Evolutionary conservation across 2,113 vertebrate genomes (phyloP), one percentile per base, ranked within the genome.

Genomic region (Chaetodon trifascialis): DNA sequence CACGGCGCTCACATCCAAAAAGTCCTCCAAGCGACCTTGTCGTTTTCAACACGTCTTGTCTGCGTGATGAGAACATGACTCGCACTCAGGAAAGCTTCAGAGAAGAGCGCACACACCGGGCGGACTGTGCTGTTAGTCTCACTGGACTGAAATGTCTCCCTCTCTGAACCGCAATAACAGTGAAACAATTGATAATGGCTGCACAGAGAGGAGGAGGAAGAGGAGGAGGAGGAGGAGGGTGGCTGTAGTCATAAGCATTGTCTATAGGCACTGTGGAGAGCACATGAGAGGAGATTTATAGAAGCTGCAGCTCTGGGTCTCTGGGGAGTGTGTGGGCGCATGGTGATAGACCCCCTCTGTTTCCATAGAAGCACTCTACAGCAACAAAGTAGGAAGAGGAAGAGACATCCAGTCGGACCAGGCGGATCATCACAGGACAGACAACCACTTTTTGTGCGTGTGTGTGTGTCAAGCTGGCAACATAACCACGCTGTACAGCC

Each of bases 341-440:
- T 66, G 79, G 85, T 85, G 75, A 92, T 76, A 81, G 87, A 89
- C 84, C 90, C 83, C 77, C 78, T 85, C 76, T 9, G 86, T 94
- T 94, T 92, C 93, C 90, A 94, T 93, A 93, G 93, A 92, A 93
- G 92, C 91, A 73, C 54, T 67, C 60, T 75, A 87, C 52, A 2
- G 72, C 74, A 88, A 86, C 75, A 70, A 73, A 90, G 73, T 66
- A 89, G 80, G 74, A 85, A 85, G 83, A 66, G 46, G 54, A 66
- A 55, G 46, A 84, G 75, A 71, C 65, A 62, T 72, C 77, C 76
- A 86, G 44, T 19, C 76, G 76, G 67, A 83, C 56, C 70, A 51
- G 8, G 62, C 17, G 34, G 64, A 62, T 66, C n/a, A 86, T 51
- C 65, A 64, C 62, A 64, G 67, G 21, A 67, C 56, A 73, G 67